These are phyloP conservation scores for Pseudopipra pipra DNA, from an alignment of 2,113 vertebrate species.

Conservation along the genomic window DNA sequence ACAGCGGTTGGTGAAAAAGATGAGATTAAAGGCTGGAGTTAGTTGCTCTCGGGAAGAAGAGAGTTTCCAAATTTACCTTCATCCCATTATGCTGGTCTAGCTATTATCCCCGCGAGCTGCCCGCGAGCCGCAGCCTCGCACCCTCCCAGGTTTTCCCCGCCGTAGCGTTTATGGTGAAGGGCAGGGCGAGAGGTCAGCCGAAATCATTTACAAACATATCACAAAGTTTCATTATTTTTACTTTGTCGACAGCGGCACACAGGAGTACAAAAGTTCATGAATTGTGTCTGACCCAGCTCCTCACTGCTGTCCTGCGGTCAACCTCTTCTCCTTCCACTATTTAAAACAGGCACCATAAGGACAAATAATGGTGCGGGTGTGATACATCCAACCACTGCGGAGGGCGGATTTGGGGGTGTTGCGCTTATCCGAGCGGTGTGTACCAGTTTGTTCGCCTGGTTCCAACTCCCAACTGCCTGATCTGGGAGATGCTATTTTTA, in stretches of 20 bases:
- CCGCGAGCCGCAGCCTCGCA: slow-evolving; percentile 57
- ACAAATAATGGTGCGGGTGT: slow-evolving; percentile 53
- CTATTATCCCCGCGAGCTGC: slow-evolving; percentile 45
- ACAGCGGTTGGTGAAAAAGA: background rate
- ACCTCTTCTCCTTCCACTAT: slow-evolving; percentile 50
- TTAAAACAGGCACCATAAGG: slow-evolving; percentile 53
- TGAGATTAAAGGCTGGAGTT: slow-evolving; percentile 28
- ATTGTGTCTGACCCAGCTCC: slow-evolving; percentile 78
- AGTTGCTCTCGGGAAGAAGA: slow-evolving; percentile 24
- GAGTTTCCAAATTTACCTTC: slow-evolving; percentile 67
- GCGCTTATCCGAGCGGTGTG: background rate
- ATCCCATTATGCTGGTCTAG: slow-evolving; percentile 45
- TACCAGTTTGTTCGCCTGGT: background rate
- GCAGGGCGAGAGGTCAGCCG: slow-evolving; percentile 87
- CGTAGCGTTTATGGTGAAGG: slow-evolving; percentile 80
- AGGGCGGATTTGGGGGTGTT: slow-evolving; percentile 45
- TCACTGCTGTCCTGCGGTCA: slow-evolving; percentile 60
- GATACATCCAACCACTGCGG: slow-evolving; percentile 19
- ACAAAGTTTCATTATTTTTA: slow-evolving; percentile 92
- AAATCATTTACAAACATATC: slow-evolving; percentile 96
- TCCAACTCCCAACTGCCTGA: background rate
- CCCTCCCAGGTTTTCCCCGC: slow-evolving; percentile 67
- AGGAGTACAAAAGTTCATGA: slow-evolving; percentile 88
- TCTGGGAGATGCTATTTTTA: background rate
- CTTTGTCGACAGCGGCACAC: slow-evolving; percentile 82